phyloP scores from a whole-genome alignment of 1,140 invertebrate species.

The Mactra quadrangularis region DNA sequence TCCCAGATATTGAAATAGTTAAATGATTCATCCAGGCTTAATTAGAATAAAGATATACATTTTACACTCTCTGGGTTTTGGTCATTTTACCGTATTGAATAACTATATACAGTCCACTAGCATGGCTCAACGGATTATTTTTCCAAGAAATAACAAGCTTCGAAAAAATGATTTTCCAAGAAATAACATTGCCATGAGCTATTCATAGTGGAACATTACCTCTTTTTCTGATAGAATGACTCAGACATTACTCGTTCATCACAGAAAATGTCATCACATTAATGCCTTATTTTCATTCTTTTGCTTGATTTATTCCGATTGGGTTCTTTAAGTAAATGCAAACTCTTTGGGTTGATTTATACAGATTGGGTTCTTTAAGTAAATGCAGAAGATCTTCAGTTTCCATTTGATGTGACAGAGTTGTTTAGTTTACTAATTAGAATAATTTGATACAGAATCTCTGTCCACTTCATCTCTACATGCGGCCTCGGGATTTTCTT shows the following conservation, averaged over 20 bases:
- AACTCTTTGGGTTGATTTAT: not conserved
- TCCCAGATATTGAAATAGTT: no score
- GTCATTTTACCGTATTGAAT: no score
- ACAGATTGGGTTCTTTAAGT: slow-evolving; percentile 26
- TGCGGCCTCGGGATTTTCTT: slow-evolving; percentile 7
- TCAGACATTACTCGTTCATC: not conserved
- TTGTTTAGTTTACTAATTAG: slow-evolving; percentile 45
- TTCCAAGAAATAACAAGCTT: no score
- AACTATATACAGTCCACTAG: no score
- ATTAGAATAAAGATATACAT: no score
- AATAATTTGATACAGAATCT: slow-evolving; percentile 28
- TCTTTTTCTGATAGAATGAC: not conserved
- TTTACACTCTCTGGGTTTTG: no score
- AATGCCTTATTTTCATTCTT: not conserved
- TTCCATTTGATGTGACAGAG: slow-evolving; percentile 11
- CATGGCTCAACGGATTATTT: no score
- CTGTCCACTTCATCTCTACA: slow-evolving; percentile 2
- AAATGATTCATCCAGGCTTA: no score
- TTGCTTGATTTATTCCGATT: slow-evolving; percentile 9
- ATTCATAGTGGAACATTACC: no score
- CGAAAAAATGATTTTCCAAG: no score
- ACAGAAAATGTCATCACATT: not conserved
- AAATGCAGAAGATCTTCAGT: slow-evolving; percentile 1
- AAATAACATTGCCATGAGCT: no score
- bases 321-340: slow-evolving; percentile 5